Evolutionary conservation across 1,140 invertebrate genomes (phyloP).

Genomic region (Drosophila persimilis): DNA sequence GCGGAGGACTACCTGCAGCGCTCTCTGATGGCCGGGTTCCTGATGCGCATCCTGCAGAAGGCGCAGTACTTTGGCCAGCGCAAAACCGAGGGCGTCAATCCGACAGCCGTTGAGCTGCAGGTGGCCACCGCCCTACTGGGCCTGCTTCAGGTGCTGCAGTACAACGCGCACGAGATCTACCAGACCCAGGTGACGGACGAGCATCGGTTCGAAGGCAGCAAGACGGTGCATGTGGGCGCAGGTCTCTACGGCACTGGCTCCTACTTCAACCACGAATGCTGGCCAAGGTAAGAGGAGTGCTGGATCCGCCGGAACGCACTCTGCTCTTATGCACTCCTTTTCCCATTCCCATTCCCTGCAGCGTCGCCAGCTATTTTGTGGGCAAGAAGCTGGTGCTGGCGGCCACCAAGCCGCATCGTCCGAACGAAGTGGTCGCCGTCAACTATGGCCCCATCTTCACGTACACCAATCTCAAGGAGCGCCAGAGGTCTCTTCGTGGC

Average conservation of each 20-base stretch:
- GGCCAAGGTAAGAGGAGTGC: constrained; percentile 84
- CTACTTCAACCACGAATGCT: constrained; percentile 95
- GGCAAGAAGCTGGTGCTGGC: constrained; percentile 89
- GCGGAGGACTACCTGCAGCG: constrained; percentile 90
- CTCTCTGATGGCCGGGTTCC: constrained; percentile 90
- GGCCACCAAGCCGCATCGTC: constrained; percentile 86
- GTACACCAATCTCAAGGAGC: constrained; percentile 85
- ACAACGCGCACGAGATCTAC: constrained; percentile 95
- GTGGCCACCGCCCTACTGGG: constrained; percentile 87
- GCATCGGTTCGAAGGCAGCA: constrained; percentile 85
- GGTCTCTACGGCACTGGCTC: constrained; percentile 91
- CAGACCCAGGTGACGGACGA: constrained; percentile 86
- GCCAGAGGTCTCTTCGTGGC: constrained; percentile 87
- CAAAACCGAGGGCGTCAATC: constrained; percentile 81
- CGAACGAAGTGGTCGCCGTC: constrained; percentile 89
- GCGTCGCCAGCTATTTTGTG: constrained; percentile 90
- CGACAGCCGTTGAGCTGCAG: constrained; percentile 84
- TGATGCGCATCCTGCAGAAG: constrained; percentile 88
- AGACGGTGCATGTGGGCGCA: constrained; percentile 88
- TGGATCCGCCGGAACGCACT: too few relatives aligned
- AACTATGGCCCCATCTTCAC: constrained; percentile 94
- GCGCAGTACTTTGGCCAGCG: constrained; percentile 85
- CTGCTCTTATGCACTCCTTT: too few relatives aligned
- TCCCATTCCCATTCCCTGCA: constrained; percentile 39
- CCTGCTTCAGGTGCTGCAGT: constrained; percentile 92